Evolutionary conservation across 2,797 vertebrate species (phyloP).

Genomic region (Hybognathus amarus): DNA sequence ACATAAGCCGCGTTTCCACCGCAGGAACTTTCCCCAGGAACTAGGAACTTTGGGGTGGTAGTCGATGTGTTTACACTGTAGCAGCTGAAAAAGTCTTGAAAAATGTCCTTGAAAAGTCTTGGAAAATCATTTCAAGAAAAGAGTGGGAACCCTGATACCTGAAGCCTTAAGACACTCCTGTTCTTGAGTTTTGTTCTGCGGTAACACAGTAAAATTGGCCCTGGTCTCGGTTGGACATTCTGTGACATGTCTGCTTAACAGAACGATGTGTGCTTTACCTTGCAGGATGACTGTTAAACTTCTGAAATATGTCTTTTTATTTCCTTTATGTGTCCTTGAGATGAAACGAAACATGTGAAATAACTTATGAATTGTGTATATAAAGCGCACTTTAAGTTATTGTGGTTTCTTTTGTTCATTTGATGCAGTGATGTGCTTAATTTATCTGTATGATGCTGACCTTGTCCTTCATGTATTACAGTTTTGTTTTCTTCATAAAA

Average conservation of each 20-base stretch:
- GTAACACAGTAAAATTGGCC: background rate
- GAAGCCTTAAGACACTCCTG: conserved; percentile 21
- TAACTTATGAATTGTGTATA: background rate
- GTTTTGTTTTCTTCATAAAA: conserved; percentile 4
- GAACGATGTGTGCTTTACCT: background rate
- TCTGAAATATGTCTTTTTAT: background rate
- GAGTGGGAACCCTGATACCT: too few relatives aligned
- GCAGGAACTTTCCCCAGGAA: too few relatives aligned
- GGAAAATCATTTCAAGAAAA: too few relatives aligned
- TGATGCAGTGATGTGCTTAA: background rate
- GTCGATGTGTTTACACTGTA: too few relatives aligned
- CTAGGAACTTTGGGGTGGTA: too few relatives aligned
- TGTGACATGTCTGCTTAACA: background rate
- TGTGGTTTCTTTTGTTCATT: background rate
- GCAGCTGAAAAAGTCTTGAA: too few relatives aligned
- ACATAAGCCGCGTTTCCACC: too few relatives aligned
- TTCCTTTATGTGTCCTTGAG: background rate
- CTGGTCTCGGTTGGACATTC: background rate
- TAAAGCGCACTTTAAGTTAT: conserved; percentile 29
- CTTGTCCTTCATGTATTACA: background rate
- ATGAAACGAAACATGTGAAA: background rate
- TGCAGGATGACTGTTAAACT: conserved; percentile 19
- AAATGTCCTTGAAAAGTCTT: too few relatives aligned
- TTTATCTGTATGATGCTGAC: background rate
- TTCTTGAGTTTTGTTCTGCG: background rate